A percentile compares a stretch with the other conserved stretches of the same genome.
These are phyloP conservation scores for Cavia porcellus DNA, from an alignment of 2,113 vertebrate species.

Conservation along the genomic window DNA sequence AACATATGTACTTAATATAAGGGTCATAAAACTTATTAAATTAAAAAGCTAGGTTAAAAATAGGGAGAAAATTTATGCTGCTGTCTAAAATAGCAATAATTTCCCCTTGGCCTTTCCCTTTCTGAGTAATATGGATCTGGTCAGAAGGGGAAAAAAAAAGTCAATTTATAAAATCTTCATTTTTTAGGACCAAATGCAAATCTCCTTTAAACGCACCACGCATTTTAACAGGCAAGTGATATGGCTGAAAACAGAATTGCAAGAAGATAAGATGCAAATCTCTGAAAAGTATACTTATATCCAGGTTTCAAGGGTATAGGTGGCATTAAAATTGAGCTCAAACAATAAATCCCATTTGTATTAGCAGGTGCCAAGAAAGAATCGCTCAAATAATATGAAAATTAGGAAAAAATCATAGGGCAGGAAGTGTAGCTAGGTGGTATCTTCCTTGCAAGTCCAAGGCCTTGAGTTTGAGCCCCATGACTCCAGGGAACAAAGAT, in stretches of 20 bases:
- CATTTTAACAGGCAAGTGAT: slow-evolving; percentile 61
- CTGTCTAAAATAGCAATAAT: slow-evolving; percentile 93
- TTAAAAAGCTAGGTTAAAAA: slow-evolving; percentile 99
- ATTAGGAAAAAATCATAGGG: neutral
- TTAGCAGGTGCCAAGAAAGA: slow-evolving; percentile 31
- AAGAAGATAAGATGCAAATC: slow-evolving; percentile 35
- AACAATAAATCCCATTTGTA: slow-evolving; percentile 1
- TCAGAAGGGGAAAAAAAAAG: slow-evolving; percentile 54
- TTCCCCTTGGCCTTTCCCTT: slow-evolving; percentile 91
- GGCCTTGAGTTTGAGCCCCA: neutral
- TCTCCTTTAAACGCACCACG: slow-evolving; percentile 7
- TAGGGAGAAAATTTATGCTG: slow-evolving; percentile 97
- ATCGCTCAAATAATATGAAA: neutral
- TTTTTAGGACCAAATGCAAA: slow-evolving; percentile 78
- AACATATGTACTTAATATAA: slow-evolving; percentile 99
- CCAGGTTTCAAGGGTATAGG: slow-evolving; percentile 29
- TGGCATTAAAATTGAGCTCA: neutral
- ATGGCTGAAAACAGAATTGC: slow-evolving; percentile 47
- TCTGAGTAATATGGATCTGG: slow-evolving; percentile 83
- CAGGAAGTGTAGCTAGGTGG: neutral
- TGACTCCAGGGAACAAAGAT: neutral
- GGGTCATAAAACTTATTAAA: slow-evolving; percentile 98
- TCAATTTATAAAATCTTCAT: slow-evolving; percentile 81
- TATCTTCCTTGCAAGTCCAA: neutral
- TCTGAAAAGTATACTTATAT: neutral